These are phyloP conservation scores for Panopea generosa DNA, from an alignment of 2,888 invertebrate species.

Conservation along the genomic window DNA sequence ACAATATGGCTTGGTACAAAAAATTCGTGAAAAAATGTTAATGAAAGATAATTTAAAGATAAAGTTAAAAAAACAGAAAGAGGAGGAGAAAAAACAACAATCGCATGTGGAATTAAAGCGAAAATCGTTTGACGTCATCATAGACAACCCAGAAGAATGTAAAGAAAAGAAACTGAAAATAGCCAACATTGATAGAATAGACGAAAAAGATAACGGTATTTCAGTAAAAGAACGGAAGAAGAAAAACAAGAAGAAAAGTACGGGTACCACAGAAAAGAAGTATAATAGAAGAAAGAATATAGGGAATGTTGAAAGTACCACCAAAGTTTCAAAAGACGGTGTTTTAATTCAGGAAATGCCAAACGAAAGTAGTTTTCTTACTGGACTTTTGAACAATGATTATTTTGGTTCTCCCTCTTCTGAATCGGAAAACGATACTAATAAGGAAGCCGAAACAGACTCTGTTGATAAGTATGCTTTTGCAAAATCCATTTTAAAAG, in stretches of 20 bases:
- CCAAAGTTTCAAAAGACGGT: constrained; percentile 21
- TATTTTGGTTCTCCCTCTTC: neutral
- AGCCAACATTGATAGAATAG: neutral
- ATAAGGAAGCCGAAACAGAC: neutral
- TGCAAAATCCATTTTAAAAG: neutral
- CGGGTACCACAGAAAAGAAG: neutral
- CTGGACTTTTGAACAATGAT: constrained; percentile 25
- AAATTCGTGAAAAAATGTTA: constrained; percentile 6
- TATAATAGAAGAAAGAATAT: neutral
- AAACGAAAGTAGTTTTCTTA: constrained; percentile 24
- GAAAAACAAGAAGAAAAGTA: neutral
- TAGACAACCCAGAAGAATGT: constrained; percentile 31
- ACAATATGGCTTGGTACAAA: neutral
- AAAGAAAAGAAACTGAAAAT: neutral
- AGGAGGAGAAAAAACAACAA: neutral
- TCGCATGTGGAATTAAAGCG: neutral
- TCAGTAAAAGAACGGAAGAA: neutral
- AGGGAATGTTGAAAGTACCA: neutral
- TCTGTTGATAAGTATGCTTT: neutral
- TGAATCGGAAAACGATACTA: neutral
- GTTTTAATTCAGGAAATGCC: constrained; percentile 50
- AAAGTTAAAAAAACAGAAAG: constrained; percentile 12
- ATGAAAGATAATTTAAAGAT: constrained; percentile 6
- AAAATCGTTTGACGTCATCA: constrained; percentile 13
- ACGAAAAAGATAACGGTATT: neutral